These are phyloP conservation scores for Cenopis cana DNA, from an alignment of 2,888 invertebrate genomes.

Conservation along the genomic window DNA sequence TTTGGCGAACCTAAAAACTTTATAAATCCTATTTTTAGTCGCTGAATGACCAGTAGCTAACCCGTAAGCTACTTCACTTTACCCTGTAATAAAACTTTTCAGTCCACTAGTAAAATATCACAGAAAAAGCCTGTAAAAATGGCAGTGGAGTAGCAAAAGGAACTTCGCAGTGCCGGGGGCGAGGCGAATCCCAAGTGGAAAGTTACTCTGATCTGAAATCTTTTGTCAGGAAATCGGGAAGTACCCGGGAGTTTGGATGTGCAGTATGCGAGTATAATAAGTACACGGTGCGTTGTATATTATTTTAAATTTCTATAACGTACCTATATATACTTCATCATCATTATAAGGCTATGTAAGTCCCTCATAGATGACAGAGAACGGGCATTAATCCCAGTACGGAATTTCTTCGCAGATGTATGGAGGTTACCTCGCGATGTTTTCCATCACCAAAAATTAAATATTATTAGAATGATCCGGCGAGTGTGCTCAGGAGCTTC, in stretches of 20 bases:
- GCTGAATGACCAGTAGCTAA: no score
- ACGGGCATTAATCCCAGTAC: no score
- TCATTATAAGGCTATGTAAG: no score
- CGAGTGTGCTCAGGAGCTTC: no score
- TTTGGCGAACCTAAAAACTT: no score
- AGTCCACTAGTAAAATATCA: background rate
- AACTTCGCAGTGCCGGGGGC: slow-evolving; percentile 35
- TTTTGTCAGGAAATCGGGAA: slow-evolving; percentile 41
- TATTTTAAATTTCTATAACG: background rate
- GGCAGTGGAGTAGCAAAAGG: slow-evolving; percentile 13
- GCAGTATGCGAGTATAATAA: background rate
- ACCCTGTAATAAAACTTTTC: background rate
- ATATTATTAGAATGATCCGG: no score
- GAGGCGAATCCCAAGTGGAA: slow-evolving; percentile 38
- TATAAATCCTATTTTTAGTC: no score
- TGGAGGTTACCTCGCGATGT: no score
- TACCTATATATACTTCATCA: no score
- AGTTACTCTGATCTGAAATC: slow-evolving; percentile 43
- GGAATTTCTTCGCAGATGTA: no score
- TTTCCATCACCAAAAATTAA: no score
- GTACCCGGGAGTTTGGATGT: background rate
- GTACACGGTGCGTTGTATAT: background rate
- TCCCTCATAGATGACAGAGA: no score
- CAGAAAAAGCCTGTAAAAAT: slow-evolving; percentile 19
- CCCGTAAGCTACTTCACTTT: background rate